Percentiles rank a stretch among this genome's conserved stretches.
These are phyloP conservation scores for Spinus pinus DNA, from an alignment of 2,797 vertebrate genomes.

Conservation along the genomic window DNA sequence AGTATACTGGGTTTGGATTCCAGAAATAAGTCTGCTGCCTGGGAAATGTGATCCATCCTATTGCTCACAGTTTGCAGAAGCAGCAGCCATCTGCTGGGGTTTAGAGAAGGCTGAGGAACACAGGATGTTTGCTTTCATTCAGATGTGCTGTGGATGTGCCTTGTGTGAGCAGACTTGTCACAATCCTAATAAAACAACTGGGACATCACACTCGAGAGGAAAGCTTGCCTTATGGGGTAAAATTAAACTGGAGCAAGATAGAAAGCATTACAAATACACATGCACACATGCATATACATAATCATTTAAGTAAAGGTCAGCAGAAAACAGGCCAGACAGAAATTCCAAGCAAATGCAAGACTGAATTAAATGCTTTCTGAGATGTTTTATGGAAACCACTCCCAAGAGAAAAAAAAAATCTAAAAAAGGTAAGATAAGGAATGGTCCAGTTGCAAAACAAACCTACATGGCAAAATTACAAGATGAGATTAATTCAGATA, in stretches of 20 bases:
- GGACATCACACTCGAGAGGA: background rate
- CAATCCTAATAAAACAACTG: conserved; percentile 6
- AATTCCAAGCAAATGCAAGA: background rate
- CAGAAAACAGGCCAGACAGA: background rate
- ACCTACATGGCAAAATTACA: background rate
- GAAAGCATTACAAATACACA: background rate
- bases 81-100: conserved; percentile 55
- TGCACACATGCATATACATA: background rate
- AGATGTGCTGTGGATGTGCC: conserved; percentile 21
- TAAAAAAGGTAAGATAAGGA: background rate
- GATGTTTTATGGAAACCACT: background rate
- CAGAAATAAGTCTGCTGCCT: conserved; percentile 52
- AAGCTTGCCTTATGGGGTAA: background rate
- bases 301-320: background rate
- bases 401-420: background rate
- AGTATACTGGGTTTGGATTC: background rate
- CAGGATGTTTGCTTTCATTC: conserved; percentile 57
- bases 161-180: background rate
- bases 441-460: background rate
- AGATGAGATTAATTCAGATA: background rate
- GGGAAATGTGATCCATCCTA: conserved; percentile 19
- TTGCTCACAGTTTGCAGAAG: conserved; percentile 26
- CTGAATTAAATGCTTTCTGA: background rate
- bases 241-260: background rate
- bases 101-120: conserved; percentile 40